Evolutionary conservation across 2,888 invertebrate genomes (phyloP).

Genomic region (Drosophila vallismaia): DNA sequence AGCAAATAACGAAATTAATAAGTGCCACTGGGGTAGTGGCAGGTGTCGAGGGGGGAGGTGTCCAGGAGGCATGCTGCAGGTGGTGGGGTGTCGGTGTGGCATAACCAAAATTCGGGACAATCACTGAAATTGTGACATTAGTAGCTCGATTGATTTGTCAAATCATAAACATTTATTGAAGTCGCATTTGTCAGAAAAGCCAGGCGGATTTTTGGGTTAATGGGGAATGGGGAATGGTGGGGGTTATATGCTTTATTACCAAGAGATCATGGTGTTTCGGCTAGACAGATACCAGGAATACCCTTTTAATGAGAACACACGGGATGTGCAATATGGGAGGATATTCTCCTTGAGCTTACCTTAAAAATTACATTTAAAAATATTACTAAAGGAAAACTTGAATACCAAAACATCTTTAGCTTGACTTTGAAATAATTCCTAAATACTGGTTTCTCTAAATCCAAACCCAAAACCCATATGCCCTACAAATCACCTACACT

Average conservation of each 20-base stretch:
- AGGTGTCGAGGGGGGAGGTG: background rate
- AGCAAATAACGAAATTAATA: constrained; percentile 74
- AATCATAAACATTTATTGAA: constrained; percentile 65
- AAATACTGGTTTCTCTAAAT: background rate
- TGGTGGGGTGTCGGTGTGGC: background rate
- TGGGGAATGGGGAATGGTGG: background rate
- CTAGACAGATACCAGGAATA: background rate
- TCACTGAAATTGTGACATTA: constrained; percentile 63
- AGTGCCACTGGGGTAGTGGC: constrained; percentile 32
- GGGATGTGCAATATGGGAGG: too few relatives aligned
- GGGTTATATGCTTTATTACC: background rate
- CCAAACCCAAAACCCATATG: background rate
- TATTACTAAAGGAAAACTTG: too few relatives aligned
- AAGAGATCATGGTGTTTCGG: background rate
- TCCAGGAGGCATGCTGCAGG: background rate
- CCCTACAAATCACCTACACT: background rate
- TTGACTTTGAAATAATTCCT: too few relatives aligned
- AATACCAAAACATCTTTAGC: too few relatives aligned
- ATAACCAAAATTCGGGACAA: constrained; percentile 25
- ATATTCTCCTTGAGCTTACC: too few relatives aligned
- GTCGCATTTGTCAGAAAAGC: constrained; percentile 32
- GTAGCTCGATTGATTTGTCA: constrained; percentile 77
- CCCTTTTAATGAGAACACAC: background rate
- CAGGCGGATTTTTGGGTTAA: background rate
- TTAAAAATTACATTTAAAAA: too few relatives aligned